phyloP scores from a whole-genome alignment of 2,888 invertebrate genomes.

The Calameuta pallipes region DNA sequence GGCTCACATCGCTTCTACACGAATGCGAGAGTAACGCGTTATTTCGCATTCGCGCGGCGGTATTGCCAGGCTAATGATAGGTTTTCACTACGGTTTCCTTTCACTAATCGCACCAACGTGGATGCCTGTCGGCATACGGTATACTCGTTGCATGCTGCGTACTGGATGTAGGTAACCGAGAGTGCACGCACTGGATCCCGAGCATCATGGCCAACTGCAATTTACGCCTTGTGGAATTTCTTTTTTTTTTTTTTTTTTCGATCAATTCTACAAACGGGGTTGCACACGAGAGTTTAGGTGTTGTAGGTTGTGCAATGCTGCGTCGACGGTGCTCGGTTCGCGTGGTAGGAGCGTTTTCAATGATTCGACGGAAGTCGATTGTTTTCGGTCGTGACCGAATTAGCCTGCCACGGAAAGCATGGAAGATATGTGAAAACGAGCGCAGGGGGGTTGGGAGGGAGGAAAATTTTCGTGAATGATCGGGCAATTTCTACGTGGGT shows the following conservation, averaged over 20 bases:
- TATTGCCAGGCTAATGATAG: constrained; percentile 15
- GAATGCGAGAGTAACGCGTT: background rate
- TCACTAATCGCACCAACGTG: constrained; percentile 26
- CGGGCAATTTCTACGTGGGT: background rate
- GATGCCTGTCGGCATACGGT: background rate
- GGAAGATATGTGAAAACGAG: background rate
- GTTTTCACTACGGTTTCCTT: constrained; percentile 35
- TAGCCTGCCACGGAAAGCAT: background rate
- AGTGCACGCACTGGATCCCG: background rate
- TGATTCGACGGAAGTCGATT: background rate
- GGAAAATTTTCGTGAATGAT: background rate
- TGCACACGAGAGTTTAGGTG: background rate
- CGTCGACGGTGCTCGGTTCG: background rate
- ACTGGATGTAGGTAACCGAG: background rate
- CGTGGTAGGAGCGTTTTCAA: background rate
- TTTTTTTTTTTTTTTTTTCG: too few species aligned
- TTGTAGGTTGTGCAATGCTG: background rate
- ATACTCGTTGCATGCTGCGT: background rate
- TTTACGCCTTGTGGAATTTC: background rate
- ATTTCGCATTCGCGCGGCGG: background rate
- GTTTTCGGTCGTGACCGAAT: background rate
- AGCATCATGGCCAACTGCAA: background rate
- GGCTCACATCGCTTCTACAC: background rate
- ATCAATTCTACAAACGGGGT: background rate
- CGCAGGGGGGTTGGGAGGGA: background rate